Evolutionary conservation across 2,888 invertebrate genomes (phyloP).

Genomic region (Drosophila barbarae): DNA sequence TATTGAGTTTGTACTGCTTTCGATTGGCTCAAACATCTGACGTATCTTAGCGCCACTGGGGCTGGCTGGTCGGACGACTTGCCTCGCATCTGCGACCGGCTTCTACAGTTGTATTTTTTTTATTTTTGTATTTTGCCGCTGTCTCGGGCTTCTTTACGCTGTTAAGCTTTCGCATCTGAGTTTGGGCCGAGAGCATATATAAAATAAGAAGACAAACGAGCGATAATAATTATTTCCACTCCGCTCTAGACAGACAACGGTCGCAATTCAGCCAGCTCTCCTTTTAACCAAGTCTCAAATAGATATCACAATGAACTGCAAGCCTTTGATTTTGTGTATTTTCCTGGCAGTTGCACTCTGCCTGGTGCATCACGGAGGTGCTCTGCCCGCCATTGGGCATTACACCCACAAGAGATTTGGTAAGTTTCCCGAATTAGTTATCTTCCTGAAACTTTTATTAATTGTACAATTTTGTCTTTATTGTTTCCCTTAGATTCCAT

Average conservation of each 20-base stretch:
- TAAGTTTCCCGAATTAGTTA: conserved; percentile 43
- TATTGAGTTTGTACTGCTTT: conserved; percentile 47
- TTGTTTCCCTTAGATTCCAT: conserved; percentile 56
- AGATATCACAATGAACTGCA: conserved; percentile 53
- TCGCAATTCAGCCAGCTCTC: conserved; percentile 40
- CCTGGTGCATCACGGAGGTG: conserved; percentile 56
- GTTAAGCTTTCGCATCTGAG: conserved; percentile 62
- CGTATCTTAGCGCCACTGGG: conserved; percentile 47
- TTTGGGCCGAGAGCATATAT: conserved; percentile 70
- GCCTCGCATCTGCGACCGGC: conserved; percentile 51
- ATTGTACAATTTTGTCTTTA: background rate
- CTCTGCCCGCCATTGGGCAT: conserved; percentile 75
- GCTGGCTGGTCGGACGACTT: conserved; percentile 34
- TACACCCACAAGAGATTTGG: conserved; percentile 77
- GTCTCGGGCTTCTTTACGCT: conserved; percentile 60
- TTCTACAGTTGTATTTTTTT: conserved; percentile 38
- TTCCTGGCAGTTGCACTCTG: conserved; percentile 57
- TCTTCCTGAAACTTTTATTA: background rate
- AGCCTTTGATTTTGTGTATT: conserved; percentile 53
- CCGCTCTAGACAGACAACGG: conserved; percentile 53
- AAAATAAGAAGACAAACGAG: conserved; percentile 67
- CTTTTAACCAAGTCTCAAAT: background rate
- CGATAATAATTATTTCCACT: conserved; percentile 61
- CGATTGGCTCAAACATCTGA: conserved; percentile 41
- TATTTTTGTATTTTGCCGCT: conserved; percentile 27